A percentile compares a stretch with the other conserved stretches of the same genome.
These are phyloP conservation scores for Bombus huntii DNA, from an alignment of 1,140 invertebrate genomes.

Conservation along the genomic window DNA sequence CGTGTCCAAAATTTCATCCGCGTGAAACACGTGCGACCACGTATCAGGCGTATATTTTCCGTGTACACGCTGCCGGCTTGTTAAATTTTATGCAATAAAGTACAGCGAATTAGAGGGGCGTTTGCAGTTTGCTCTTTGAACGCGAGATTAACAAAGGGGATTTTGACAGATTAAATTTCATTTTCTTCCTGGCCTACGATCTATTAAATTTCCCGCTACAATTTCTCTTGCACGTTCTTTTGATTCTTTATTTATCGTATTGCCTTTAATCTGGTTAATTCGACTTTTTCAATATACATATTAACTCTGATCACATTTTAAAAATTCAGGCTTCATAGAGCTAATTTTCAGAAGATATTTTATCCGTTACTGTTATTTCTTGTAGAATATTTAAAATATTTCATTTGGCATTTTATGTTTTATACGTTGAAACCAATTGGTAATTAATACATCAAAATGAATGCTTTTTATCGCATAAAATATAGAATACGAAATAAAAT, in stretches of 20 bases:
- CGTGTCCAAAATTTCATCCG: conserved; percentile 25
- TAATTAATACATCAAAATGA: background rate
- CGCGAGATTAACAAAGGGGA: conserved; percentile 15
- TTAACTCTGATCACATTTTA: background rate
- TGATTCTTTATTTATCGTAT: background rate
- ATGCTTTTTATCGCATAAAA: background rate
- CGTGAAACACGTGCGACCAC: background rate
- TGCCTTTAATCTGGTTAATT: background rate
- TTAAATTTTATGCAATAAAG: conserved; percentile 29
- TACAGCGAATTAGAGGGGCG: conserved; percentile 29
- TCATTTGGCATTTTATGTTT: too few relatives aligned
- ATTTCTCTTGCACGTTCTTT: background rate
- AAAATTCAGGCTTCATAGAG: background rate
- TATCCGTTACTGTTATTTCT: too few relatives aligned
- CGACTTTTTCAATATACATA: background rate
- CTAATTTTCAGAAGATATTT: background rate
- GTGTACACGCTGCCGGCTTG: background rate
- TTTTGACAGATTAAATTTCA: conserved; percentile 23
- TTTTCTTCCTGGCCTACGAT: background rate
- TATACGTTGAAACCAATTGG: too few relatives aligned
- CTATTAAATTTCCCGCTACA: background rate
- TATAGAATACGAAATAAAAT: background rate
- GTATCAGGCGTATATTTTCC: background rate
- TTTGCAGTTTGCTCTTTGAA: conserved; percentile 2
- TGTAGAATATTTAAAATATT: background rate